A percentile compares a stretch with the other conserved stretches of the same genome.
Evolutionary conservation across 1,140 invertebrate species (phyloP).

Genomic region (Drosophila parabipectinata): DNA sequence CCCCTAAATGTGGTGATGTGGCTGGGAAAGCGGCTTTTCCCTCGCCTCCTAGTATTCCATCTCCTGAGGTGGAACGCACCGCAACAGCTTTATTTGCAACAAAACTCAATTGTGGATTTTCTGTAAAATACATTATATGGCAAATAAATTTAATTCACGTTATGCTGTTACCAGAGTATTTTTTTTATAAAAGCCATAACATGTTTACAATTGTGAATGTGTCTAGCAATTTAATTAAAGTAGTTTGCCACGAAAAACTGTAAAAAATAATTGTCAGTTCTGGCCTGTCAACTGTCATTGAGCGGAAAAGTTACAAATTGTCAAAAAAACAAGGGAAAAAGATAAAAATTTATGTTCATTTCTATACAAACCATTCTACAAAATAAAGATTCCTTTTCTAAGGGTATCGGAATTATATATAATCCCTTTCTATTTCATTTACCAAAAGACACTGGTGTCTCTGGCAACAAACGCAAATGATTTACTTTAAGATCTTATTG

Average conservation of each 20-base stretch:
- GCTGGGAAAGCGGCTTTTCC: constrained; percentile 40
- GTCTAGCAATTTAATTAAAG: constrained; percentile 1
- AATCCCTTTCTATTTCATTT: neutral
- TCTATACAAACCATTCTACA: neutral
- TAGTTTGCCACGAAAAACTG: neutral
- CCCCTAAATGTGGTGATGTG: constrained; percentile 21
- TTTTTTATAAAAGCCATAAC: neutral
- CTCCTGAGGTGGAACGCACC: constrained; percentile 25
- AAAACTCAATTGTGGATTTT: constrained; percentile 46
- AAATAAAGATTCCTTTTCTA: neutral
- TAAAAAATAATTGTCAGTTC: neutral
- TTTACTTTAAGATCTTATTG: neutral
- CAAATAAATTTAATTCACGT: constrained; percentile 31
- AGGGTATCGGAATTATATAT: neutral
- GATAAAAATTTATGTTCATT: neutral
- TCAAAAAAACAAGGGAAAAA: neutral
- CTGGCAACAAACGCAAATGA: neutral
- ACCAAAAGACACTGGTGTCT: neutral
- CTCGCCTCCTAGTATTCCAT: neutral
- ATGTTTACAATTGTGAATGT: neutral
- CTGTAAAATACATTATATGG: constrained; percentile 38
- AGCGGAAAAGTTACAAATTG: too few species aligned
- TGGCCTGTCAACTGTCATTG: neutral
- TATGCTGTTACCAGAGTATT: neutral
- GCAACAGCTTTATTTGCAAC: constrained; percentile 43